Percentiles rank a stretch among this genome's conserved stretches.
Conservation (phyloP, 1,140 invertebrate species). For the Lasaia peninsularis region DNA sequence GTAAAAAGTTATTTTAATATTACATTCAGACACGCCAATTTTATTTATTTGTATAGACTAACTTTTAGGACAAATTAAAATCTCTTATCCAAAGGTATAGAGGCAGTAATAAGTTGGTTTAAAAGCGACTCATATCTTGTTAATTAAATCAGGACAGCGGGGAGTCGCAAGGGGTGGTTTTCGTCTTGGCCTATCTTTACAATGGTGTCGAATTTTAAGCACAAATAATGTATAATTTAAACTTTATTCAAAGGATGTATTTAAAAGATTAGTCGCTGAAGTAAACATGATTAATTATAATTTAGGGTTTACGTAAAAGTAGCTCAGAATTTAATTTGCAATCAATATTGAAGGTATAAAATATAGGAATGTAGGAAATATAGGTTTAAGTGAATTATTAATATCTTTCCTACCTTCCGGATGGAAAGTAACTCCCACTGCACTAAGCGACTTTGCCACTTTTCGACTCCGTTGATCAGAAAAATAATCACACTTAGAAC, state of each 20-base stretch:
- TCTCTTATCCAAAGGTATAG: conserved; percentile 6
- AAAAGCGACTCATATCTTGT: conserved; percentile 72
- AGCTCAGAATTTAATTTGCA: conserved; percentile 2
- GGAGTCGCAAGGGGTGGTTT: conserved; percentile 50
- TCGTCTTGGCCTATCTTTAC: conserved; percentile 52
- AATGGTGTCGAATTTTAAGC: conserved; percentile 62
- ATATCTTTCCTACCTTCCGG: no score
- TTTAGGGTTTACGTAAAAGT: background rate
- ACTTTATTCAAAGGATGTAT: conserved; percentile 50
- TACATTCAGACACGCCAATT: no score
- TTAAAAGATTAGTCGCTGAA: conserved; percentile 47
- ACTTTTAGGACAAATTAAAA: background rate
- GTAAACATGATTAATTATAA: conserved; percentile 28
- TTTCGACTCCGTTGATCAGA: no score
- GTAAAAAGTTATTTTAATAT: no score
- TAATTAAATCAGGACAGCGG: conserved; percentile 73
- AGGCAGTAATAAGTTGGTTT: conserved; percentile 41
- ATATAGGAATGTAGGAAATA: no score
- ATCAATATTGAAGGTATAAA: no score
- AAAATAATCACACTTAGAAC: no score
- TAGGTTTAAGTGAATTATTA: no score
- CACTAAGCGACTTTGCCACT: no score
- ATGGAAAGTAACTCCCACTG: no score
- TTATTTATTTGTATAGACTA: no score
- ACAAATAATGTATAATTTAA: conserved; percentile 64